Evolutionary conservation across 2,888 invertebrate genomes (phyloP), one percentile per base, ranked within the genome.

Genomic region (Cephus nigrinus): DNA sequence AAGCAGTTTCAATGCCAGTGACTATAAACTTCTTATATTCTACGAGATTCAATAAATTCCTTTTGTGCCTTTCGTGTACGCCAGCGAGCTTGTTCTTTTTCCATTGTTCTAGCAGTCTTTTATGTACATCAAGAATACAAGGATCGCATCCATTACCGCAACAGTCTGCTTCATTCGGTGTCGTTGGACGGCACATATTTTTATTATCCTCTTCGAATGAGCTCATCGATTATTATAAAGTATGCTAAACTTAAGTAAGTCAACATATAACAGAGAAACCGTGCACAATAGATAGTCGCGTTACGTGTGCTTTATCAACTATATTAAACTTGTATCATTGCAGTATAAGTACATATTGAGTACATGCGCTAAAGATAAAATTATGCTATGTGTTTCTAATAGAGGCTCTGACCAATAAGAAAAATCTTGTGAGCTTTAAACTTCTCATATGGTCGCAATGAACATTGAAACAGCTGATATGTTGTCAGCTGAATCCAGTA

Each of bases 61-160:
- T 81, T 33, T 75, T 33, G 11, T 12, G 31, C n/a, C 15, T 30
- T 11, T 30, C 72, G 34, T 32, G 31, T 33, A 31, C 68, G 34
- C 23, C 34, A 30, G 34, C 33, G 9, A n/a, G 31, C 35, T 83
- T 85, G 12, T 79, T 82, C n/a, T 68, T 82, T 76, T 88, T 78
- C 84, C 88, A 90, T 79, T 86, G 81, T 76, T 87, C 80, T n/a
- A 89, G 72, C 78, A 90, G 80, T 73, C 82, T 84, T 81, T 84
- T 86, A 68, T 91, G 88, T 73, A 89, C 79, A 77, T 91, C 91
- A 79, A 90, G 89, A 73, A 91, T 86, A 40, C 91, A 91, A 36
- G 90, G 90, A 80, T 86, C 83, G 75, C 91, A 91, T 11, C 82
- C 86, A 84, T 86, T 89, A 55, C 89, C 89, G 76, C 91, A 91